These are phyloP conservation scores for Polymixis flavicincta DNA, from an alignment of 2,888 invertebrate genomes.

Conservation along the genomic window DNA sequence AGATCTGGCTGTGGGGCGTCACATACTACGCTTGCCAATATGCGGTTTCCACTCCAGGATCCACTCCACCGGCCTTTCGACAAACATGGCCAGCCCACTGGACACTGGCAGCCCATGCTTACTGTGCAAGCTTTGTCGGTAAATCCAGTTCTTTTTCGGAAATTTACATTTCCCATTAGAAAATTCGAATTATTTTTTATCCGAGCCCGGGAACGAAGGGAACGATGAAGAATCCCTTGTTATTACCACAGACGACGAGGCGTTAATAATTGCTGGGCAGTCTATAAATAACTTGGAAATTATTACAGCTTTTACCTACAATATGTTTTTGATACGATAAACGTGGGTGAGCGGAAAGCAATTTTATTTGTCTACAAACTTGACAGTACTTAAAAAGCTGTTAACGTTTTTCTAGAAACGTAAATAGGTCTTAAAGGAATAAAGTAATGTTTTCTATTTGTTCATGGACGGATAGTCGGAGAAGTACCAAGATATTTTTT, in stretches of 20 bases:
- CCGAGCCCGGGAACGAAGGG: background rate
- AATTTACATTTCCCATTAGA: constrained; percentile 23
- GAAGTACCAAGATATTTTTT: background rate
- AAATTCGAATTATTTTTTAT: constrained; percentile 15
- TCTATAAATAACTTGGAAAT: constrained; percentile 37
- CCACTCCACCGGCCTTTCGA: background rate
- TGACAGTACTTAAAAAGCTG: constrained; percentile 22
- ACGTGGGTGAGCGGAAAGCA: constrained; percentile 25
- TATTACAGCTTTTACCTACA: constrained; percentile 52
- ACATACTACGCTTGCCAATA: background rate
- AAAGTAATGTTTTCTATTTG: constrained; percentile 30
- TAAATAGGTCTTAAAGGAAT: constrained; percentile 24
- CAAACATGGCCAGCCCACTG: background rate
- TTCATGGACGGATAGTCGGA: background rate
- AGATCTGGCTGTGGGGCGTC: background rate
- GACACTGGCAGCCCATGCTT: background rate
- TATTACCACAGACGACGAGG: constrained; percentile 20
- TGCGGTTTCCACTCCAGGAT: background rate
- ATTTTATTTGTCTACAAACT: constrained; percentile 18
- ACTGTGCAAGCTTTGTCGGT: background rate
- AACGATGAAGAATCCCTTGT: constrained; percentile 2
- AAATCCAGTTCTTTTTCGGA: background rate
- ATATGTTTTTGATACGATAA: constrained; percentile 54
- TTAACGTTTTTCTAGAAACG: constrained; percentile 23
- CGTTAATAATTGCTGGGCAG: constrained; percentile 28